Evolutionary conservation across 2,888 invertebrate genomes (phyloP).

Genomic region (Pharmacophagus antenor): DNA sequence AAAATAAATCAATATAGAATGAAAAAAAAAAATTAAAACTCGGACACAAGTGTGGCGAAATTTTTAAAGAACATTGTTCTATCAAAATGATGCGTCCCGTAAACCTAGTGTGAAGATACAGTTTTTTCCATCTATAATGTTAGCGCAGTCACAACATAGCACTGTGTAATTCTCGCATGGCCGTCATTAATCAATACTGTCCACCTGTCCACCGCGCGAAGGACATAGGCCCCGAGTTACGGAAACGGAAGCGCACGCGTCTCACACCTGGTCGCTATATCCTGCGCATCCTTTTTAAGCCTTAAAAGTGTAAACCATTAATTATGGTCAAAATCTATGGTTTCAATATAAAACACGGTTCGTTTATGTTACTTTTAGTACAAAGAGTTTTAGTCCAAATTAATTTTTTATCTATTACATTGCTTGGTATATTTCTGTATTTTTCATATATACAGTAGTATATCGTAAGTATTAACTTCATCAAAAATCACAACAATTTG

Average conservation of each 20-base stretch:
- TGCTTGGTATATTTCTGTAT: no score
- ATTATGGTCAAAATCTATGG: conserved; percentile 34
- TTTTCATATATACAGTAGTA: no score
- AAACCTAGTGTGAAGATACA: not conserved
- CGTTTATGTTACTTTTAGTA: no score
- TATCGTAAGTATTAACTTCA: no score
- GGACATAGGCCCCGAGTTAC: conserved; percentile 24
- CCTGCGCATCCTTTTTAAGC: conserved; percentile 67
- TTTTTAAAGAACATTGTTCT: no score
- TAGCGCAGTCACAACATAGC: not conserved
- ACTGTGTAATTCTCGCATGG: not conserved
- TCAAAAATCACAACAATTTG: no score
- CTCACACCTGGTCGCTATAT: conserved; percentile 64
- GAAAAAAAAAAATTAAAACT: no score
- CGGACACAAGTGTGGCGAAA: no score
- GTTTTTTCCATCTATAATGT: not conserved
- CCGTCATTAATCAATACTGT: conserved; percentile 36
- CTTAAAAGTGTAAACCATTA: conserved; percentile 61
- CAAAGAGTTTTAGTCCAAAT: no score
- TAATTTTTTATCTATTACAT: no score
- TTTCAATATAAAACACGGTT: conserved; percentile 30
- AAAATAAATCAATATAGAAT: no score
- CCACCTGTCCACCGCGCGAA: conserved; percentile 38
- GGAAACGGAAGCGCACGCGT: conserved; percentile 73
- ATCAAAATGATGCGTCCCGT: no score